Percentiles rank a stretch among this genome's conserved stretches.
Conservation (phyloP, 1,140 invertebrate species). For the Listronotus bonariensis region DNA sequence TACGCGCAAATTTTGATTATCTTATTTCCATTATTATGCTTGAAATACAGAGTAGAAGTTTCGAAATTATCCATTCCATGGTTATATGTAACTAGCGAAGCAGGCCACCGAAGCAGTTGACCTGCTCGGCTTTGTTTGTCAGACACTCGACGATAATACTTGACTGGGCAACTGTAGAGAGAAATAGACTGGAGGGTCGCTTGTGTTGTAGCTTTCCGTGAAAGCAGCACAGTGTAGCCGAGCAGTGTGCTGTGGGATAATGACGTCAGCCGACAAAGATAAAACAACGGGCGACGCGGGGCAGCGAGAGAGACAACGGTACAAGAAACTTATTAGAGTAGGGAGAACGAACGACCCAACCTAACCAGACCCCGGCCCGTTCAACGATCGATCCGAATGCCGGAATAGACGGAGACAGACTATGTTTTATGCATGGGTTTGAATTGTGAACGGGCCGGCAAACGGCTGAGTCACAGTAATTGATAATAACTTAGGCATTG, state of each 20-base stretch:
- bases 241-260: conserved; percentile 52
- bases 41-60: conserved; percentile 58
- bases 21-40: conserved; percentile 58
- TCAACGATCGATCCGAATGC: conserved; percentile 54
- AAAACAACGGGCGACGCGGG: conserved; percentile 11
- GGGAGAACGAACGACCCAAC: conserved; percentile 54
- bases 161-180: conserved; percentile 51
- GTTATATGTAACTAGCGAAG: conserved; percentile 57
- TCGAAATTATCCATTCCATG: conserved; percentile 59
- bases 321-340: conserved; percentile 54
- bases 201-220: conserved; percentile 56
- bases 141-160: conserved; percentile 30
- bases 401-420: conserved; percentile 56
- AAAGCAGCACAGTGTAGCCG: conserved; percentile 56
- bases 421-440: conserved; percentile 55
- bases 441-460: conserved; percentile 52
- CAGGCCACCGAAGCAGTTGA: conserved; percentile 42
- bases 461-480: conserved; percentile 58
- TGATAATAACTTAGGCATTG: conserved; percentile 58
- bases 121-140: conserved; percentile 50
- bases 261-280: conserved; percentile 53
- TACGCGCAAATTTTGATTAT: conserved; percentile 56
- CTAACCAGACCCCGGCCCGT: conserved; percentile 54
- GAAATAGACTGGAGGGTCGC: conserved; percentile 57
- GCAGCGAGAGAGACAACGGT: conserved; percentile 38